Base-by-base conservation (phyloP, 2,888 invertebrate species). In the Drosophila neonasuta region DNA sequence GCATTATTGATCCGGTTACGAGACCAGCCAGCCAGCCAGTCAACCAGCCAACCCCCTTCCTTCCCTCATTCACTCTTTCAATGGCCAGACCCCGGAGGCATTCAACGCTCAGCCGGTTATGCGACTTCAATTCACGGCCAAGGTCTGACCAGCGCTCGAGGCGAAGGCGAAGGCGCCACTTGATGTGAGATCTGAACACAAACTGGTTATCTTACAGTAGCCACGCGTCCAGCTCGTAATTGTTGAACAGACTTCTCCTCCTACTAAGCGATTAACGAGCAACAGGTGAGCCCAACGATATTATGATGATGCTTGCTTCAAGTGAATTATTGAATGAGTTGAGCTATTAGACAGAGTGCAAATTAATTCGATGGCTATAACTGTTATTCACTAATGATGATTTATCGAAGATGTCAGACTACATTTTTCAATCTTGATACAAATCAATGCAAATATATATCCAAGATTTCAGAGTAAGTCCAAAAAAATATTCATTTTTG, bases 1-100 rank as follows among this genome's bases (percentile, higher is more conserved):
- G 50, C 75, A 74, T 54, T 65, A 73, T 46, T 67, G 79, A 77
- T 79, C 80, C 77, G 77, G 79, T 78, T 79, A 67, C 44, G 52
- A 60, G 74, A 42, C 56, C 13, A 54, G 68, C 30, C 24, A 24
- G 24, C 24, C 6, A 24, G 17, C 39, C 13, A 57, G 68, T 24
- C 13, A 54, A 64, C 30, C 5, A 24, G 17, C 39, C 13, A 57
- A 64, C 24, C 30, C 50, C 32, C 36, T n/a, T 4, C 5, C n/a
- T 36, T 5, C 5, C 36, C 36, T 11, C 36, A 11, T 6, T 24
- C 24, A 20, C 24, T 24, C 24, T 5, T 6, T n/a, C 36, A 11
- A 10, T 11, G 10, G 11, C 10, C 34, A 34, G 34, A 10, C 11
- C 34, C 34, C 34, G 1, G 10, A 45, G 17, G 34, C 17, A 44